These are phyloP conservation scores for Drosophila parthenogenetica DNA, from an alignment of 2,888 invertebrate species.

Conservation along the genomic window DNA sequence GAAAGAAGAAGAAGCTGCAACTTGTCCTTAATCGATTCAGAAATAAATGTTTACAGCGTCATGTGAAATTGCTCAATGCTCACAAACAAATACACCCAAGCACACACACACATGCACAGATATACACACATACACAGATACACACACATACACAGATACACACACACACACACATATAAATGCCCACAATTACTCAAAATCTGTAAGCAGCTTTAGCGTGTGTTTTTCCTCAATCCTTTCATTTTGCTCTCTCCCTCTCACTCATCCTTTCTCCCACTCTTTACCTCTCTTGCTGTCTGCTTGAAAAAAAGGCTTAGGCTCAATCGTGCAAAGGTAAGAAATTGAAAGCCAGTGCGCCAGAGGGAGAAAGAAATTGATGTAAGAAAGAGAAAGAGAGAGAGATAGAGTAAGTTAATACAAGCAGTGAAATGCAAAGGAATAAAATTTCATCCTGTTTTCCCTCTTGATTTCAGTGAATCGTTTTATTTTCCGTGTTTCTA, in stretches of 20 bases:
- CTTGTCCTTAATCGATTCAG: slow-evolving; percentile 44
- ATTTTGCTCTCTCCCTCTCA: neutral
- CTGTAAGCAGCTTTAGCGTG: slow-evolving; percentile 46
- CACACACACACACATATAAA: slow-evolving; percentile 1
- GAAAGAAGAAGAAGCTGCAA: slow-evolving; percentile 15
- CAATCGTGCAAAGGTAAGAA: slow-evolving; percentile 25
- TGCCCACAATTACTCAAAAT: slow-evolving; percentile 47
- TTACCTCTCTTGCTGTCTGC: slow-evolving; percentile 6
- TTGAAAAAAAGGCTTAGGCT: slow-evolving; percentile 41
- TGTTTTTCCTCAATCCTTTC: slow-evolving; percentile 3
- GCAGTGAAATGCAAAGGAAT: slow-evolving; percentile 4
- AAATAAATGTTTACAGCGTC: slow-evolving; percentile 41
- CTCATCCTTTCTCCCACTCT: slow-evolving; percentile 13
- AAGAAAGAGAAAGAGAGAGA: neutral
- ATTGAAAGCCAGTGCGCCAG: neutral
- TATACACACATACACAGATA: slow-evolving; percentile 8
- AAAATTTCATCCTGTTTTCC: slow-evolving; percentile 10
- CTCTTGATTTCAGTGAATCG: slow-evolving; percentile 28
- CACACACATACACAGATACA: neutral
- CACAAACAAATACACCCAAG: slow-evolving; percentile 1
- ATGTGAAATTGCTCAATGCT: slow-evolving; percentile 41
- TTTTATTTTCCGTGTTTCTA: slow-evolving; percentile 14
- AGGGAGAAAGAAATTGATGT: neutral
- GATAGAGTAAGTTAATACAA: neutral
- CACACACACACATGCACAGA: slow-evolving; percentile 18